phyloP scores from a whole-genome alignment of 2,797 vertebrate species.

The Dallia pectoralis region DNA sequence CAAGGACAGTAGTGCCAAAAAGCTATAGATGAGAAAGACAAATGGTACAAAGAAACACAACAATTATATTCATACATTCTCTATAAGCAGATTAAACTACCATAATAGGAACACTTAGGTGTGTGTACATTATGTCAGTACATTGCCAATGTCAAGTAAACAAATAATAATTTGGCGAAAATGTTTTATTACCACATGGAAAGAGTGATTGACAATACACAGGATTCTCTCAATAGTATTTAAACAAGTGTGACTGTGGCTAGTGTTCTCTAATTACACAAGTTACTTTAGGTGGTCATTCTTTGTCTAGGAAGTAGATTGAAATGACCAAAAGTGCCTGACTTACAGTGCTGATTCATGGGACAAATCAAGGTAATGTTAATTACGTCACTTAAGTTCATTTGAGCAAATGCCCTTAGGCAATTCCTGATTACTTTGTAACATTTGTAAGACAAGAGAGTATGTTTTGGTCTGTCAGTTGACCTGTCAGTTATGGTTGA shows the following conservation, averaged over 20 bases:
- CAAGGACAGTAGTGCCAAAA: conserved; percentile 20
- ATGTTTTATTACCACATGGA: background rate
- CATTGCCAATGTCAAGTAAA: background rate
- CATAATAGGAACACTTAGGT: background rate
- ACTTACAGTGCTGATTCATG: conserved; percentile 48
- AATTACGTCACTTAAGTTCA: conserved; percentile 63
- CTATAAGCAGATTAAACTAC: background rate
- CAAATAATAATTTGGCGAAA: background rate
- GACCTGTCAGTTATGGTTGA: conserved; percentile 42
- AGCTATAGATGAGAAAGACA: conserved; percentile 11
- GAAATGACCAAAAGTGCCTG: conserved; percentile 50
- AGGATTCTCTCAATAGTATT: background rate
- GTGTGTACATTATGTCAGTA: conserved; percentile 4
- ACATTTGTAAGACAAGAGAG: conserved; percentile 49
- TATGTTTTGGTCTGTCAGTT: conserved; percentile 43
- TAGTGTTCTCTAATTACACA: conserved; percentile 51
- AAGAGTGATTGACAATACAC: background rate
- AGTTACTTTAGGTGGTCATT: conserved; percentile 49
- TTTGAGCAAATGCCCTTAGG: conserved; percentile 58
- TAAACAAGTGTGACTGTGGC: background rate
- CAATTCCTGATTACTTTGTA: conserved; percentile 39
- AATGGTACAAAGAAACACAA: conserved; percentile 1
- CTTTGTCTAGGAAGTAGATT: conserved; percentile 43
- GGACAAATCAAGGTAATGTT: conserved; percentile 69
- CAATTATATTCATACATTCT: conserved; percentile 1